These are phyloP conservation scores for Metacarcinus magister DNA, from an alignment of 2,888 invertebrate species.

Conservation along the genomic window DNA sequence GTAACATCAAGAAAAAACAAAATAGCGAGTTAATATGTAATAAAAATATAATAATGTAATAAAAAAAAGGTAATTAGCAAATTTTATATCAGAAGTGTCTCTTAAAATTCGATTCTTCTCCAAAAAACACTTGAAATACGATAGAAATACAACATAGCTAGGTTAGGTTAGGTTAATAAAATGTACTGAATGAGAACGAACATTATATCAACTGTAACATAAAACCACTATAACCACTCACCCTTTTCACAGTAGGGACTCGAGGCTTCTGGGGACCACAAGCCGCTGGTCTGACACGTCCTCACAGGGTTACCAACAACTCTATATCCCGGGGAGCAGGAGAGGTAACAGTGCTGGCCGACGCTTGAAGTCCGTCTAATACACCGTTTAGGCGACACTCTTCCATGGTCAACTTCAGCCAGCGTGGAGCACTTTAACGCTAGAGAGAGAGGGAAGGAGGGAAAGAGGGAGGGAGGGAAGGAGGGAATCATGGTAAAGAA, in stretches of 20 bases:
- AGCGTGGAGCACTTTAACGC: slow-evolving; percentile 83
- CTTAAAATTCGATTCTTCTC: background rate
- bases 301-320: slow-evolving; percentile 82
- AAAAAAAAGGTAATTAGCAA: background rate
- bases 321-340: slow-evolving; percentile 83
- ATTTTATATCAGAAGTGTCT: too few species aligned
- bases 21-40: too few species aligned
- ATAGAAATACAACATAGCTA: background rate
- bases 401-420: slow-evolving; percentile 82
- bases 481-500: background rate
- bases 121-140: background rate
- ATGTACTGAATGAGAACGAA: too few species aligned
- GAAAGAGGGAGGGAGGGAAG: background rate
- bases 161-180: too few species aligned
- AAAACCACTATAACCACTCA: slow-evolving; percentile 60
- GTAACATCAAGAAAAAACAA: background rate
- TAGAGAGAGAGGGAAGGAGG: slow-evolving; percentile 41
- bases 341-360: slow-evolving; percentile 83
- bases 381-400: slow-evolving; percentile 83
- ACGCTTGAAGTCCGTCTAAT: slow-evolving; percentile 71
- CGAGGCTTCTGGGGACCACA: slow-evolving; percentile 82
- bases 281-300: slow-evolving; percentile 80
- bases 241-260: slow-evolving; percentile 82
- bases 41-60: background rate
- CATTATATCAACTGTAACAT: too few species aligned